Conservation (phyloP, 2,797 vertebrate genomes). For the Acrocephalus scirpaceus region DNA sequence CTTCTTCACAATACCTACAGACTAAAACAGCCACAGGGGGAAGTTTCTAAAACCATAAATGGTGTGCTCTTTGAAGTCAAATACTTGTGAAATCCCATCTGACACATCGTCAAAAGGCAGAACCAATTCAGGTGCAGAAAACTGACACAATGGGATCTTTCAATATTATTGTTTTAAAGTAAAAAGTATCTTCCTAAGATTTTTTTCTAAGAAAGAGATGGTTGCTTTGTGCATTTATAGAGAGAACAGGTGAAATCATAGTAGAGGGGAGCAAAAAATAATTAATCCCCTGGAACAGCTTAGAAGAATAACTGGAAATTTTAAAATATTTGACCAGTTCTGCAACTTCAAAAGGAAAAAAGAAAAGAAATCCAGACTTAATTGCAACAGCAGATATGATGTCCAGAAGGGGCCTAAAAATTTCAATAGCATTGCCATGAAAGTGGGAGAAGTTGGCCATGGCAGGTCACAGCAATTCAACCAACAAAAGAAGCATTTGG, state of each 20-base stretch:
- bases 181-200: background rate
- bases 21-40: background rate
- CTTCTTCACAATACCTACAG: background rate
- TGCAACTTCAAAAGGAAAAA: background rate
- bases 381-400: background rate
- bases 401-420: background rate
- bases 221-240: background rate
- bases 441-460: background rate
- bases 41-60: background rate
- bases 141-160: background rate
- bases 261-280: background rate
- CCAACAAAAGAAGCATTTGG: background rate
- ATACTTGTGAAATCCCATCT: slow-evolving; percentile 5
- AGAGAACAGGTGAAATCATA: background rate
- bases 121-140: background rate
- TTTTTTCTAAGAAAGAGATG: background rate
- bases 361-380: background rate
- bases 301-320: background rate
- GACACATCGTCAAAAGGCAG: background rate
- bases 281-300: background rate
- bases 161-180: background rate
- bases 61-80: background rate
- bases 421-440: background rate
- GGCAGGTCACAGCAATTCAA: background rate
- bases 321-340: background rate